Base-by-base conservation (phyloP, 1,140 invertebrate species). In the Saxidomus purpurata region DNA sequence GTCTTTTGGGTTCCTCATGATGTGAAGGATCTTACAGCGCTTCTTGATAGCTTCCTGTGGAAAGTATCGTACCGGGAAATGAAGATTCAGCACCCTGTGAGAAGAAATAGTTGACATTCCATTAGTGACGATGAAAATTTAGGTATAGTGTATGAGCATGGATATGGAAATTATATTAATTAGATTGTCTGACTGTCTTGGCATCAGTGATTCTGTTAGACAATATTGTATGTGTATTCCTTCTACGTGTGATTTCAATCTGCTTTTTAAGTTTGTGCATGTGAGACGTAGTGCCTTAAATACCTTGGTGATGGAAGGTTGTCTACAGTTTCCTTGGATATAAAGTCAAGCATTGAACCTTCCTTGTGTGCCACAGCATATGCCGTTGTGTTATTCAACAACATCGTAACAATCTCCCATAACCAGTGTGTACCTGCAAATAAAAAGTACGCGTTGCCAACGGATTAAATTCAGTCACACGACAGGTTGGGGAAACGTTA, bases 1-100 rank as follows among this genome's bases (percentile, higher is more conserved):
- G 49, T 85, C 82, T 55, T 85, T 85, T n/a, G 82, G 82, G 36
- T 85, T 85, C 3, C 82, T 55, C 25, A 49, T 25, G n/a, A 40
- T 40, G 11, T 52, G 82, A 28, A 85, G 22, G 8, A 85, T 85
- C 31, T 85, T 85, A 17, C 82, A 49, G 13, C 69, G n/a, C 28
- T 85, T 85, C 6, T 47, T 40, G 11, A 74, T 34, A 28, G 40
- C 34, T 17, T 85, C 43, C 31, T 49, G 38, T 52, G 82, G 82
- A 28, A 85, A 61, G 28, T 52, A 49, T 34, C 67, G 82, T 6
- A 49, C 36, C 31, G 82, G 82, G 34, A 85, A 55, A 74, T 85
- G 82, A 0, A 61, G 47, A 55, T 71, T 85, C 25, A 85, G 25
- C 61, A 85, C 36, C 34, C 82, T 52, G 40, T 38, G 25, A 61